Conservation (phyloP, 2,113 vertebrate genomes). For the Nyctereutes procyonoides region DNA sequence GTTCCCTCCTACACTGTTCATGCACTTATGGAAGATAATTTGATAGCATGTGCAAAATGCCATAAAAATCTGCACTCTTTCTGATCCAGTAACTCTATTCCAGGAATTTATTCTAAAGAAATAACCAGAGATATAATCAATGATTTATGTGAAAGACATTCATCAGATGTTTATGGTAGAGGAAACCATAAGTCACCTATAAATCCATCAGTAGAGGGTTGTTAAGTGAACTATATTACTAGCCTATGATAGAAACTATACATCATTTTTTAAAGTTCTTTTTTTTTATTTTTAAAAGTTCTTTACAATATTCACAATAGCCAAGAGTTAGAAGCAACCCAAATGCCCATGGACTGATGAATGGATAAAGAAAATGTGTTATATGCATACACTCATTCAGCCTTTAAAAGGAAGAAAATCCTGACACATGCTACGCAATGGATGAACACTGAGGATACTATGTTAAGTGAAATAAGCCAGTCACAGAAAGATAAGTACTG, state of each 20-base stretch:
- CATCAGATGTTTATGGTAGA: conserved; percentile 11
- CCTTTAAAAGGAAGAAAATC: conserved; percentile 15
- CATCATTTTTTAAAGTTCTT: not conserved
- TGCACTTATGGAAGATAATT: not conserved
- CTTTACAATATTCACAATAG: conserved; percentile 5
- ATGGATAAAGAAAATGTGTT: not conserved
- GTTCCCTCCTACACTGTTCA: not conserved
- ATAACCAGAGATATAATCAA: conserved; percentile 40
- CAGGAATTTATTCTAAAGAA: conserved; percentile 61
- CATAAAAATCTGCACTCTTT: not conserved
- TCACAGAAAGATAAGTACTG: not conserved
- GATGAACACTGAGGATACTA: not conserved
- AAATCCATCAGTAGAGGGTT: conserved; percentile 15
- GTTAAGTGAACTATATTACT: not conserved
- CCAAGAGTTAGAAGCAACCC: conserved; percentile 4
- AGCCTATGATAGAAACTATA: not conserved
- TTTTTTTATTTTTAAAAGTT: not conserved
- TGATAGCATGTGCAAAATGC: not conserved
- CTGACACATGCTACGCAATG: not conserved
- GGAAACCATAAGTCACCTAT: conserved; percentile 43
- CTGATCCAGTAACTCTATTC: conserved; percentile 1
- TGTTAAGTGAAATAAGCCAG: not conserved
- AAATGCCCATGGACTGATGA: not conserved
- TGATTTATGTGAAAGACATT: conserved; percentile 60
- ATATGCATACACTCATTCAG: not conserved